phyloP scores from a whole-genome alignment of 1,140 invertebrate genomes.

The Atta cephalotes region DNA sequence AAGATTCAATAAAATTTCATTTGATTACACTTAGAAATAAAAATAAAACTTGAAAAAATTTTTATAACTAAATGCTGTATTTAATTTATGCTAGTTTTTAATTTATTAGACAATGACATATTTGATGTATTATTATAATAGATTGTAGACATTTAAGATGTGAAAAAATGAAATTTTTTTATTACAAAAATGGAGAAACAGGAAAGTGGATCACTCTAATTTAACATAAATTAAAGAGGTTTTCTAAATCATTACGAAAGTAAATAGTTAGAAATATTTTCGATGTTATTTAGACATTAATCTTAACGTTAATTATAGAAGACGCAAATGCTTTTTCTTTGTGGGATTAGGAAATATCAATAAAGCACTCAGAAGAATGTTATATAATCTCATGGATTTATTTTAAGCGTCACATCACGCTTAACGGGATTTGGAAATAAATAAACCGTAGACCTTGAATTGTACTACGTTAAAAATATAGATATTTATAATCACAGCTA shows the following conservation, averaged over 20 bases:
- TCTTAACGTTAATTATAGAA: neutral
- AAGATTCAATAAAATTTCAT: neutral
- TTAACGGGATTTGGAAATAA: slow-evolving; percentile 7
- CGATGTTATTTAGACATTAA: neutral
- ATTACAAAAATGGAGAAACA: neutral
- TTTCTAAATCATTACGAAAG: neutral
- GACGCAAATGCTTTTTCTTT: neutral
- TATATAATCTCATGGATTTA: slow-evolving; percentile 36
- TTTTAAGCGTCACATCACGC: slow-evolving; percentile 3
- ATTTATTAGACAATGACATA: neutral
- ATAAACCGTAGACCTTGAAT: neutral
- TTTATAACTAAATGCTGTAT: neutral
- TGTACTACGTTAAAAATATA: slow-evolving; percentile 1
- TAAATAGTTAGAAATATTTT: neutral
- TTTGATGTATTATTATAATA: slow-evolving; percentile 5
- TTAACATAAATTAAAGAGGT: neutral
- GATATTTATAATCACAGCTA: slow-evolving; percentile 42
- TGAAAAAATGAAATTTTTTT: neutral
- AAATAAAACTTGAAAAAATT: neutral
- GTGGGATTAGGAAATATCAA: neutral
- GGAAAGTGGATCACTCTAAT: neutral
- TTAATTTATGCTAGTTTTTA: neutral
- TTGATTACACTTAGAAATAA: neutral
- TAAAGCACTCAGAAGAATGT: neutral
- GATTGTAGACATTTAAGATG: neutral